phyloP scores from a whole-genome alignment of 2,888 invertebrate genomes.

The Metalampra italica region DNA sequence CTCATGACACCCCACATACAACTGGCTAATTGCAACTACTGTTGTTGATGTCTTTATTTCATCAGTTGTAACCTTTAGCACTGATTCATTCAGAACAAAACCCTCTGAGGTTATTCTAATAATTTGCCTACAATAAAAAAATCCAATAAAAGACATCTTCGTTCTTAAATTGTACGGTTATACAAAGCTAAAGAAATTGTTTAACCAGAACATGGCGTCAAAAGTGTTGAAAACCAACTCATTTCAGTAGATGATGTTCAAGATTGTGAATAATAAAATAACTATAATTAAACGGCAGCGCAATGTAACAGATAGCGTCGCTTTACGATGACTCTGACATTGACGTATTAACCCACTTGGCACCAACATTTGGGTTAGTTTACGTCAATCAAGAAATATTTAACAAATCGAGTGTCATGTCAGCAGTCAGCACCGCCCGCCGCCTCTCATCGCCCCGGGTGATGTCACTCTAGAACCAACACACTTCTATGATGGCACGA shows the following conservation, averaged over 20 bases:
- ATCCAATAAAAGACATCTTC: no score
- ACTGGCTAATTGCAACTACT: slow-evolving; percentile 5
- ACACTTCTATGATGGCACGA: slow-evolving; percentile 23
- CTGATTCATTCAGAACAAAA: background rate
- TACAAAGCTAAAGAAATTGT: no score
- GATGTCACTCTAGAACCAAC: slow-evolving; percentile 51
- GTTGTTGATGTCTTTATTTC: slow-evolving; percentile 4
- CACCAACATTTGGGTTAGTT: slow-evolving; percentile 45
- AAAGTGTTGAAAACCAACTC: no score
- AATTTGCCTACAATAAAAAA: no score
- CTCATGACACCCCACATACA: slow-evolving; percentile 34
- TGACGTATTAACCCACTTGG: slow-evolving; percentile 71
- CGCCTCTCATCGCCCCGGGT: slow-evolving; percentile 25
- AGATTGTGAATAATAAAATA: slow-evolving; percentile 17
- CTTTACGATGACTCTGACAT: slow-evolving; percentile 66
- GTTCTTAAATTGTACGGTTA: no score
- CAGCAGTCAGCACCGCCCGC: no score
- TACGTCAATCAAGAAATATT: slow-evolving; percentile 60
- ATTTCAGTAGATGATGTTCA: background rate
- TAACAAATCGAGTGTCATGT: slow-evolving; percentile 32
- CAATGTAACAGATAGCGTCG: slow-evolving; percentile 28
- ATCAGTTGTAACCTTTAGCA: background rate
- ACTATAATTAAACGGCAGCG: slow-evolving; percentile 39
- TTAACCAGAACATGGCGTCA: no score
- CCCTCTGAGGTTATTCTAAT: no score